Conservation (phyloP, 2,888 invertebrate genomes). For the Beris chalybata region DNA sequence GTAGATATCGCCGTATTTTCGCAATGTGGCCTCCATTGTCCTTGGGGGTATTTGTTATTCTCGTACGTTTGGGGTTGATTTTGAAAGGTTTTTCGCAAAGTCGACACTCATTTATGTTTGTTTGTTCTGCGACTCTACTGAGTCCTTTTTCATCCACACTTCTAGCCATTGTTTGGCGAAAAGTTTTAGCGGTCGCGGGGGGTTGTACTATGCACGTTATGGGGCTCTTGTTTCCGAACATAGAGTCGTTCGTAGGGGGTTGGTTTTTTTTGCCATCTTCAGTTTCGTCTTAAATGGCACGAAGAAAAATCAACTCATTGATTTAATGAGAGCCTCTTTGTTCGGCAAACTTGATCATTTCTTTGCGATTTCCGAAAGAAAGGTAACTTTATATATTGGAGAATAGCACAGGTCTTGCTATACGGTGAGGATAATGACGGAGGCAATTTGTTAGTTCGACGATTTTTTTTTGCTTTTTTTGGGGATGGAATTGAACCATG, state of each 20-base stretch:
- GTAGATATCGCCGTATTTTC: constrained; percentile 3
- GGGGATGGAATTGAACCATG: not conserved
- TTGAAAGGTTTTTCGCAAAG: constrained; percentile 10
- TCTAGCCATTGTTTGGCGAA: constrained; percentile 10
- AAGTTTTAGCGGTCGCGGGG: constrained; percentile 4
- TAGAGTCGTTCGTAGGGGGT: too few species aligned
- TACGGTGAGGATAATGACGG: too few species aligned
- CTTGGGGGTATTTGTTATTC: constrained; percentile 23
- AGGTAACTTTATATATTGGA: too few species aligned
- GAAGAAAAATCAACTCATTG: constrained; percentile 12
- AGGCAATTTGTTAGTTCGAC: not conserved
- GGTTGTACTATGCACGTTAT: too few species aligned
- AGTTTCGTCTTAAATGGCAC: constrained; percentile 1
- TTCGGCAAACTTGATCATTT: not conserved
- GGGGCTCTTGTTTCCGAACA: too few species aligned
- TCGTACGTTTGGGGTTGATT: constrained; percentile 19
- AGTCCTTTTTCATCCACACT: constrained; percentile 24
- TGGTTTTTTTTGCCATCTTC: too few species aligned
- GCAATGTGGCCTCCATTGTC: constrained; percentile 11
- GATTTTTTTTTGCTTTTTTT: not conserved
- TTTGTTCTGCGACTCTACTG: constrained; percentile 15
- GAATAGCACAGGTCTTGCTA: too few species aligned
- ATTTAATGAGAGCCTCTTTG: constrained; percentile 1
- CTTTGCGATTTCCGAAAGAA: not conserved
- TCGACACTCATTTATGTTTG: constrained; percentile 9